A percentile compares a stretch with the other conserved stretches of the same genome.
Conservation (phyloP, 2,797 vertebrate species). For the Hephaestus fuliginosus region DNA sequence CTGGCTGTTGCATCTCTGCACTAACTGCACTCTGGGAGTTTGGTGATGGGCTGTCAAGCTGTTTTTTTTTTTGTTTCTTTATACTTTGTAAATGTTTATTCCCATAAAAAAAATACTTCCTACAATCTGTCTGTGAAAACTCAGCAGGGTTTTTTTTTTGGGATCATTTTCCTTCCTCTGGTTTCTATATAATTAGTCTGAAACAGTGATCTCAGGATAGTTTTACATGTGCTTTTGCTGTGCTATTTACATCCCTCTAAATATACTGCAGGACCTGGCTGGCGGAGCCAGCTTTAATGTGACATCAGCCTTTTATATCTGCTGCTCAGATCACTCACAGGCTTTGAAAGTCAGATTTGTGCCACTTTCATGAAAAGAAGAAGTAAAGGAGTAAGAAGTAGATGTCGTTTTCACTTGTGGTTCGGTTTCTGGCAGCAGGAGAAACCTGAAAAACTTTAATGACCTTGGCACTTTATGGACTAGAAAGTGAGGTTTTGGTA, state of each 20-base stretch:
- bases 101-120: slow-evolving; percentile 11
- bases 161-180: slow-evolving; percentile 53
- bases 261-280: slow-evolving; percentile 68
- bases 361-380: background rate
- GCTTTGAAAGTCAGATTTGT: slow-evolving; percentile 14
- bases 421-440: background rate
- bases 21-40: slow-evolving; percentile 49
- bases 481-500: background rate
- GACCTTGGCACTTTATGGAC: background rate
- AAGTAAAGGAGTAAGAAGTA: background rate
- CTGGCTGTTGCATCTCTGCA: slow-evolving; percentile 55
- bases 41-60: slow-evolving; percentile 68
- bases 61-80: slow-evolving; percentile 5
- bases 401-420: background rate
- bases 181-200: slow-evolving; percentile 59
- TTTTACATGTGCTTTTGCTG: slow-evolving; percentile 72
- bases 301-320: slow-evolving; percentile 56
- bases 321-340: slow-evolving; percentile 49
- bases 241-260: slow-evolving; percentile 82
- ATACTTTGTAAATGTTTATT: slow-evolving; percentile 10
- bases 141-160: background rate
- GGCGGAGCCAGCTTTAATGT: slow-evolving; percentile 34
- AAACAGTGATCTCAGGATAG: slow-evolving; percentile 66
- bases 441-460: background rate
- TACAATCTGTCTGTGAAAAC: slow-evolving; percentile 5